Base-by-base conservation (phyloP, 1,140 invertebrate species). In the Zophobas morio region DNA sequence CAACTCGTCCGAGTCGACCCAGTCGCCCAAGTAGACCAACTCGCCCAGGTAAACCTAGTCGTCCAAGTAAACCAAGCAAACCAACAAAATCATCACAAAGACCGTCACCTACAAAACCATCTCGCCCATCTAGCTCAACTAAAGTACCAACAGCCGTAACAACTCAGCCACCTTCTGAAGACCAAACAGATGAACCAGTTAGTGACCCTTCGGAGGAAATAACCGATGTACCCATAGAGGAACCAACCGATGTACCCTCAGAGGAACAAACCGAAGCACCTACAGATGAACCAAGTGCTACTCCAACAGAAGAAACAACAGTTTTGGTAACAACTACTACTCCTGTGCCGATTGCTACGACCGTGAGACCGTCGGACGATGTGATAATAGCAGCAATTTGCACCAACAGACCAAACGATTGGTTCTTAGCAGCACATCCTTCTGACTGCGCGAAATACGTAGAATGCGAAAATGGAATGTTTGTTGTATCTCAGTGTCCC, bases 401-500 rank as follows among this genome's bases (percentile, higher is more conserved):
- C 20, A 1, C 5, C 33, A 56, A 6, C 4, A 74, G 39, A 32
- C 70, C 76, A 35, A 42, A 33, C 2, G 36, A 75, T n/a, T 51
- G 70, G 2, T 78, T 78, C 77, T 49, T 78, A 54, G 54, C 73
- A 49, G 4, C 77, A 32, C 77, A 78, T 70, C 77, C 77, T 6
- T 54, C 71, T 6, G 40, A 75, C 35, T 78, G 77, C 54, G 4
- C 32, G 0, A 53, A 56, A 54, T 78, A 78, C 34, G 54, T 70
- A 33, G 36, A 53, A 5, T 78, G 77, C 40, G 40, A 63, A 46
- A 60, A 70, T 32, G 77, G 77, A 33, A 75, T 46, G 20, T 46
- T 33, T 2, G 56, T 56, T 57, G 47, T 78, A 6, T 37, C 49
- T 42, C n/a, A 46, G n/a, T 92, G 91, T 78, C 87, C 88, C 1